Conservation (phyloP, 2,113 vertebrate genomes). For the Asarcornis scutulata region DNA sequence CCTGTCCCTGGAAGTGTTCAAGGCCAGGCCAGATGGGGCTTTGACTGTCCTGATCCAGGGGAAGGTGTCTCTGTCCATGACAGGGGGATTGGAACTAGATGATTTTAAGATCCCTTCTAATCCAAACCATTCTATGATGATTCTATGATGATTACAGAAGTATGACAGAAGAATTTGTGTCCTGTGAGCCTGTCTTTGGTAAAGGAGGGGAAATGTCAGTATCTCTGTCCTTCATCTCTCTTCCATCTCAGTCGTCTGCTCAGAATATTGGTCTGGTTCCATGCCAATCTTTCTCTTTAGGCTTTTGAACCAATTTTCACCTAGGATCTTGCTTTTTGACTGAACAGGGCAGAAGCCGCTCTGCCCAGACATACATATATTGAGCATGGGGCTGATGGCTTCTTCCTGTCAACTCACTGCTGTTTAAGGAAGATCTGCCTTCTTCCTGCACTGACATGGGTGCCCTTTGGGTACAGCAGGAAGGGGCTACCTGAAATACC, state of each 20-base stretch:
- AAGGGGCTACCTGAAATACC: neutral
- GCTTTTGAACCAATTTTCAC: neutral
- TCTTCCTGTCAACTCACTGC: neutral
- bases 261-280: neutral
- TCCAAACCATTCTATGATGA: too few species aligned
- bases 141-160: neutral
- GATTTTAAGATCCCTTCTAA: too few species aligned
- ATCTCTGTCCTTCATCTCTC: neutral
- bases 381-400: neutral
- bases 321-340: neutral
- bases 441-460: fast-evolving
- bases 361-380: fast-evolving
- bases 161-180: neutral
- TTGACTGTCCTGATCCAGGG: too few species aligned
- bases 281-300: neutral
- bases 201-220: neutral
- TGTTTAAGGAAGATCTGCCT: neutral
- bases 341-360: neutral
- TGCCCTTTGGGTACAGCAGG: neutral
- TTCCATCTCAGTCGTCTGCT: neutral
- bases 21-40: too few species aligned
- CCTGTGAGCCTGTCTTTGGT: neutral
- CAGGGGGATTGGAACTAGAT: too few species aligned
- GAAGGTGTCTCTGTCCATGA: too few species aligned
- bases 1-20: too few species aligned